Evolutionary conservation across 2,113 vertebrate species (phyloP), one percentile per base, ranked within the genome.

Genomic region (Sturnira hondurensis): DNA sequence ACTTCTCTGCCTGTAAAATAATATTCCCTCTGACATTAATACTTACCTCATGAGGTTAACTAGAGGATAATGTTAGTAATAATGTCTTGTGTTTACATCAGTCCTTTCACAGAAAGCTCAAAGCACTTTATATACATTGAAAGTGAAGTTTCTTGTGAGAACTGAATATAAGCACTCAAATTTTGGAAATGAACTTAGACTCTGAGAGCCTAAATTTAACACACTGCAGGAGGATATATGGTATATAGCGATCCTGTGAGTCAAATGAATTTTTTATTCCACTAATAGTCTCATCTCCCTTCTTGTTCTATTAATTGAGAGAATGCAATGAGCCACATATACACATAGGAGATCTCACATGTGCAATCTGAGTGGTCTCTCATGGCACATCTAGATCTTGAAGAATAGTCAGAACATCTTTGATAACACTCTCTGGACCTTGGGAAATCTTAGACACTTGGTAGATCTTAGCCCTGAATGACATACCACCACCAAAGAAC

Each of bases 21-120:
- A 96, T 97, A 96, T 89, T 97, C 96, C 92, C 93, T 95, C 71
- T 96, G 92, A 96, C 89, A 96, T 96, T 93, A 94, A 93, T 97
- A 82, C 84, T 93, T 96, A 97, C 92, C 92, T 93, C 97, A 96
- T 92, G 87, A 90, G 92, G 96, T 97, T 97, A 96, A 96, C 89
- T 92, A 78, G 70, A 89, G 95, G 93, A 92, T 93, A 93, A 80
- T 68, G 41, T 68, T 96, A 81, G 89, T 93, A 87, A 90, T 94
- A 90, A 85, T 77, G 82, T 58, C 93, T 76, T 95, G 9, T 87
- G 80, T 97, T 97, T 96, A 81, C 84, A 54, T 92, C 80, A 95
- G 96, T 96, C 36, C 36, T 91, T 96, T 93, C 65, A 91, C 20
- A 86, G 52, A 70, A 38, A 85, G 41, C 89, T 92, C 80, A 94